These are phyloP conservation scores for Sinodicranocentrus sp. DNA, from an alignment of 2,888 invertebrate genomes.

Conservation along the genomic window DNA sequence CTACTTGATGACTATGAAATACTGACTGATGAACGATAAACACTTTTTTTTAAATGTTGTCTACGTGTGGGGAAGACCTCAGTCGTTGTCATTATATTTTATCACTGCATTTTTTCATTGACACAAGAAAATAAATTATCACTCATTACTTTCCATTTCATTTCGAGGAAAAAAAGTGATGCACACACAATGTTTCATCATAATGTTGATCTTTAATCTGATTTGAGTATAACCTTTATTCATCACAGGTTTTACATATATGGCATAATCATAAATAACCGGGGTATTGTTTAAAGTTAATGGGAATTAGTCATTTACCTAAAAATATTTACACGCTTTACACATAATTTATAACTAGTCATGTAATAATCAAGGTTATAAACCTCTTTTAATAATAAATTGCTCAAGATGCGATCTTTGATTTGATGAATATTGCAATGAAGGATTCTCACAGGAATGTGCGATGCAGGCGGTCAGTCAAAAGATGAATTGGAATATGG, in stretches of 20 bases:
- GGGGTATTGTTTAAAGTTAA: neutral
- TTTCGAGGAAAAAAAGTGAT: neutral
- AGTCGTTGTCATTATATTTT: neutral
- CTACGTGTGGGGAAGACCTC: constrained; percentile 18
- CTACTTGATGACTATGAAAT: constrained; percentile 2
- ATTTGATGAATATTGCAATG: constrained; percentile 4
- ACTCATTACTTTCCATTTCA: neutral
- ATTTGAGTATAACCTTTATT: neutral
- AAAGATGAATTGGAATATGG: too few relatives aligned
- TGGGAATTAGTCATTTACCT: too few relatives aligned
- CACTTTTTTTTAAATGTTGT: neutral
- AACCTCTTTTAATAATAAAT: too few relatives aligned
- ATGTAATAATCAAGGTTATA: neutral
- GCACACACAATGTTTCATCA: neutral
- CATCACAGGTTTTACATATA: neutral
- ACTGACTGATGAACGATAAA: neutral
- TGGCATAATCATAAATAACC: constrained; percentile 20
- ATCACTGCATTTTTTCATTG: constrained; percentile 8
- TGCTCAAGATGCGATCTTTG: too few relatives aligned
- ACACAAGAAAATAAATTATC: neutral
- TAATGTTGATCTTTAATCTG: constrained; percentile 12
- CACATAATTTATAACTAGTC: neutral
- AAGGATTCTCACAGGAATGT: neutral
- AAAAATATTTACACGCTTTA: neutral
- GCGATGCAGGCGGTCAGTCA: constrained; percentile 1